These are phyloP conservation scores for Campylomormyrus numenius DNA, from an alignment of 2,113 vertebrate species.

Conservation along the genomic window DNA sequence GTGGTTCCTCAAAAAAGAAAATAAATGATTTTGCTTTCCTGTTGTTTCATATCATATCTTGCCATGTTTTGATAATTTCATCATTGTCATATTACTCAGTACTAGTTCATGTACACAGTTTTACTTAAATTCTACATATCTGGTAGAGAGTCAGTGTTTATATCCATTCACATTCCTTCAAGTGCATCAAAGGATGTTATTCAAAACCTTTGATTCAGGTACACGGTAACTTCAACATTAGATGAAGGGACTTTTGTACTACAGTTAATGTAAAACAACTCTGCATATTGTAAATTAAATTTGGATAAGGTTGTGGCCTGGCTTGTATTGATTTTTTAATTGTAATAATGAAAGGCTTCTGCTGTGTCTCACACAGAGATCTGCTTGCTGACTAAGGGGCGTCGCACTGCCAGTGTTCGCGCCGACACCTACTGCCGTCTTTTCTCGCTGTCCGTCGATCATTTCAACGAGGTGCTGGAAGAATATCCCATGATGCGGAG, in stretches of 20 bases:
- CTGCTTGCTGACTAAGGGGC: conserved; percentile 92
- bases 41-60: not conserved
- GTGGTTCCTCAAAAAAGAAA: not conserved
- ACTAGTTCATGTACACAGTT: not conserved
- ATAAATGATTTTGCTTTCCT: not conserved
- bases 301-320: not conserved
- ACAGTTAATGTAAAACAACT: not conserved
- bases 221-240: not conserved
- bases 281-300: not conserved
- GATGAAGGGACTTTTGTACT: not conserved
- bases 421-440: conserved; percentile 96
- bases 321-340: not conserved
- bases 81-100: not conserved
- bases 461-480: conserved; percentile 96
- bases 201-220: not conserved
- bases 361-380: conserved; percentile 66
- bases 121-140: not conserved
- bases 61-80: not conserved
- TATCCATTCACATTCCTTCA: not conserved
- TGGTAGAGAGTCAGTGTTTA: not conserved
- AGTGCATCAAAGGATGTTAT: not conserved
- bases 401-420: conserved; percentile 91
- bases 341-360: not conserved
- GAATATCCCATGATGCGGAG: conserved; percentile 99
- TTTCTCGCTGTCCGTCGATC: conserved; percentile 94